phyloP scores from a whole-genome alignment of 2,797 vertebrate species.

The Coreius guichenoti region DNA sequence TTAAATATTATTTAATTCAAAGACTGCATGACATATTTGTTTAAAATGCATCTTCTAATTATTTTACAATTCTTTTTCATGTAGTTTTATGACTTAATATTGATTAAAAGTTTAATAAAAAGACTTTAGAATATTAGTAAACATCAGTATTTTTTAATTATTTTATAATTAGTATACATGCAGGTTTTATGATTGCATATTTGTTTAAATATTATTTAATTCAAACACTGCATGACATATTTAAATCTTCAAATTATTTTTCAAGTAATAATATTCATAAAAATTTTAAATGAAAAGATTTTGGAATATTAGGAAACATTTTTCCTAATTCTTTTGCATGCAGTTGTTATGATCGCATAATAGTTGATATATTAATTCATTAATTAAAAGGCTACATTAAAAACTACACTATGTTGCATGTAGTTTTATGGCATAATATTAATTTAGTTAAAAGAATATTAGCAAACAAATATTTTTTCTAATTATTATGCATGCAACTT shows the following conservation, averaged over 20 bases:
- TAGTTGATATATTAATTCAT: background rate
- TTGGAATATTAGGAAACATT: no score
- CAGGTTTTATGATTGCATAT: no score
- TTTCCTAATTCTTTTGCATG: no score
- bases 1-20: background rate
- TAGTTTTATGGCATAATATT: background rate
- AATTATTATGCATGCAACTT: background rate
- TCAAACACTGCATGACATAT: background rate
- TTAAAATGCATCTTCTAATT: background rate
- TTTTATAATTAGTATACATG: background rate
- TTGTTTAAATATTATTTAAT: background rate
- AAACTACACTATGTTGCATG: no score
- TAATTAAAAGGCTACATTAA: background rate
- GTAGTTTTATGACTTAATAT: background rate
- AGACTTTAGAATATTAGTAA: background rate
- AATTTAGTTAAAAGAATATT: background rate
- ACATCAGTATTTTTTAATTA: background rate
- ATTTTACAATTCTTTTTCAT: background rate
- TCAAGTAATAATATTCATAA: background rate
- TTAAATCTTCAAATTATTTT: background rate
- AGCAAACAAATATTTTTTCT: background rate
- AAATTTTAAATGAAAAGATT: background rate
- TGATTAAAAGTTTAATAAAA: background rate
- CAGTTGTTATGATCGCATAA: no score
- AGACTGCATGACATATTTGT: background rate